Evolutionary conservation across 2,113 vertebrate genomes (phyloP).

Genomic region (Myiozetetes cayanensis): DNA sequence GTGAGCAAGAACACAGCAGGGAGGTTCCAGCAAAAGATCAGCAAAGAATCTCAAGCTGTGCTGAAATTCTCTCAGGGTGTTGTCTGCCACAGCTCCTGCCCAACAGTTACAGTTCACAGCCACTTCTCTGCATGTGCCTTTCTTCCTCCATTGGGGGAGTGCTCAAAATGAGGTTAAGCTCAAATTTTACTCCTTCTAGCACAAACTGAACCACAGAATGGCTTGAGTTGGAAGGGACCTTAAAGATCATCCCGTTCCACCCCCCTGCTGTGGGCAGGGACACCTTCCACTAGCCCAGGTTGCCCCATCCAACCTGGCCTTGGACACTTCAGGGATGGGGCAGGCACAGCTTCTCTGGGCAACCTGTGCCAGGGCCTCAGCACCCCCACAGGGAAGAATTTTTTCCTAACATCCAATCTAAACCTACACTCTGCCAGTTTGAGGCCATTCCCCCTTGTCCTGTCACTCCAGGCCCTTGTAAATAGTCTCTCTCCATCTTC

Average conservation of each 20-base stretch:
- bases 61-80: neutral
- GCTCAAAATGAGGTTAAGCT: neutral
- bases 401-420: neutral
- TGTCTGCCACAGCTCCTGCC: neutral
- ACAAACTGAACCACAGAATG: neutral
- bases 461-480: neutral
- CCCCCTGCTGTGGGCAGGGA: neutral
- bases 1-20: neutral
- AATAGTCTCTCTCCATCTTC: neutral
- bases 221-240: neutral
- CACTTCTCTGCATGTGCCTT: neutral
- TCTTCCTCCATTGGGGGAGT: neutral
- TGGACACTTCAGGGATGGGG: neutral
- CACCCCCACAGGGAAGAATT: neutral
- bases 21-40: neutral
- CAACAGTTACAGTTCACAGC: neutral
- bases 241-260: neutral
- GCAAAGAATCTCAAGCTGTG: neutral
- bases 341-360: neutral
- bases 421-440: neutral
- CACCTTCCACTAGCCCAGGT: accelerated
- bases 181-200: neutral
- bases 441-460: neutral
- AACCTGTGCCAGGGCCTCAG: accelerated
- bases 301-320: neutral